Evolutionary conservation across 2,113 vertebrate genomes (phyloP).

Genomic region (Riparia riparia): DNA sequence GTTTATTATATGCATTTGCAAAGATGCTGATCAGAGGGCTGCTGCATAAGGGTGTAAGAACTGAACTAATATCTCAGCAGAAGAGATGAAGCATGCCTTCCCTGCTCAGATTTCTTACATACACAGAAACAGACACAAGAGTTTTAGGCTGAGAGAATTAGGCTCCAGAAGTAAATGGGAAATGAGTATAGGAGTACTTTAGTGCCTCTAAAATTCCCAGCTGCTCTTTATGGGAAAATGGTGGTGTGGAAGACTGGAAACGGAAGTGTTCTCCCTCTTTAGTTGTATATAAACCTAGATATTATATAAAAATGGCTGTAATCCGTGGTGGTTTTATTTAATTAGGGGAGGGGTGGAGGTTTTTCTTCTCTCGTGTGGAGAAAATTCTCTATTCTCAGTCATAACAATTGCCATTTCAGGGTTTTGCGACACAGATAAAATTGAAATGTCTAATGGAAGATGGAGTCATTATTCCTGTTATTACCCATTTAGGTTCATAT

Average conservation of each 20-base stretch:
- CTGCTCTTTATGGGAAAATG: background rate
- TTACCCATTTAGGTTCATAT: constrained; percentile 39
- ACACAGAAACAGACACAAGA: background rate
- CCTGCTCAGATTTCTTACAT: background rate
- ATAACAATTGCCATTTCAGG: constrained; percentile 28
- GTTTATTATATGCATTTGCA: background rate
- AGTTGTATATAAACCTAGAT: background rate
- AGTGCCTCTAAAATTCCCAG: background rate
- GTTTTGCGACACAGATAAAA: constrained; percentile 36
- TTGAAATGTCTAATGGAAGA: constrained; percentile 14
- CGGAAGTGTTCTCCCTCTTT: background rate
- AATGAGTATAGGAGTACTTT: background rate
- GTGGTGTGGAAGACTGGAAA: background rate
- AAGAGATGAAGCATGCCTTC: background rate
- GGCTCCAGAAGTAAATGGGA: background rate
- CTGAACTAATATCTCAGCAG: background rate
- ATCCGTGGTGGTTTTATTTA: background rate
- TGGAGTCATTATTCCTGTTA: constrained; percentile 22
- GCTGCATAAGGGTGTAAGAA: background rate
- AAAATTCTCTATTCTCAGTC: constrained; percentile 16
- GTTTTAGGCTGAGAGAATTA: background rate
- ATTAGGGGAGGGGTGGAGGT: background rate
- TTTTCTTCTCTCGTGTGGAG: background rate
- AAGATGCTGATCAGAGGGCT: background rate
- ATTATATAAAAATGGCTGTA: background rate